Evolutionary conservation across 2,888 invertebrate species (phyloP).

Genomic region (Meloe dianella): DNA sequence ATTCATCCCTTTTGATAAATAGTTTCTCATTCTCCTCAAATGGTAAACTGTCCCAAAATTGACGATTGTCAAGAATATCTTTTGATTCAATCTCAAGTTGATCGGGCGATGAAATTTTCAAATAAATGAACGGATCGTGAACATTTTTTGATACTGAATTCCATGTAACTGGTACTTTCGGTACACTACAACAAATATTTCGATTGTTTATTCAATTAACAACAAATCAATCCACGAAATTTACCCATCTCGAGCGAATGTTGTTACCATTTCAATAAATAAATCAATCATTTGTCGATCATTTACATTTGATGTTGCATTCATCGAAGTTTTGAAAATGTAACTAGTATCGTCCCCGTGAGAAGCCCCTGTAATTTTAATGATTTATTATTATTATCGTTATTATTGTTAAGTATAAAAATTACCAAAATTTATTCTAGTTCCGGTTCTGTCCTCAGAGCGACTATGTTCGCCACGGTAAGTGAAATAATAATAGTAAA

Average conservation of each 20-base stretch:
- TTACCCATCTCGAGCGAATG: slow-evolving; percentile 66
- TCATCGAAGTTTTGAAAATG: slow-evolving; percentile 58
- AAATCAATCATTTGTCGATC: slow-evolving; percentile 62
- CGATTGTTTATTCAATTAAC: neutral
- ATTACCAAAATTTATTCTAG: slow-evolving; percentile 56
- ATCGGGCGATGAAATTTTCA: slow-evolving; percentile 63
- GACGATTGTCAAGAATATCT: slow-evolving; percentile 63
- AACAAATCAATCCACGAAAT: slow-evolving; percentile 19
- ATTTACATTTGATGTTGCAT: slow-evolving; percentile 54
- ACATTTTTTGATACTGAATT: slow-evolving; percentile 57
- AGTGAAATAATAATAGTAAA: slow-evolving; percentile 70
- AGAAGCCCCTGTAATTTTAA: slow-evolving; percentile 62
- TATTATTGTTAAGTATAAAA: neutral
- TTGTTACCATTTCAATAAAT: slow-evolving; percentile 62
- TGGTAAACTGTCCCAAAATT: slow-evolving; percentile 69
- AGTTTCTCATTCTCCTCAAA: slow-evolving; percentile 67
- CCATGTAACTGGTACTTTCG: slow-evolving; percentile 56
- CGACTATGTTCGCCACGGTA: slow-evolving; percentile 67
- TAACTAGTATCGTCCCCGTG: slow-evolving; percentile 69
- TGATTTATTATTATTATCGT: neutral
- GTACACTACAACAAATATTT: slow-evolving; percentile 24
- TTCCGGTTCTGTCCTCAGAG: slow-evolving; percentile 63
- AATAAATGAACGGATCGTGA: slow-evolving; percentile 59
- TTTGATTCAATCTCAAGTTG: slow-evolving; percentile 59
- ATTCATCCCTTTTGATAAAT: slow-evolving; percentile 35